Conservation (phyloP, 2,888 invertebrate genomes). For the Sceliomorpha sp. region DNA sequence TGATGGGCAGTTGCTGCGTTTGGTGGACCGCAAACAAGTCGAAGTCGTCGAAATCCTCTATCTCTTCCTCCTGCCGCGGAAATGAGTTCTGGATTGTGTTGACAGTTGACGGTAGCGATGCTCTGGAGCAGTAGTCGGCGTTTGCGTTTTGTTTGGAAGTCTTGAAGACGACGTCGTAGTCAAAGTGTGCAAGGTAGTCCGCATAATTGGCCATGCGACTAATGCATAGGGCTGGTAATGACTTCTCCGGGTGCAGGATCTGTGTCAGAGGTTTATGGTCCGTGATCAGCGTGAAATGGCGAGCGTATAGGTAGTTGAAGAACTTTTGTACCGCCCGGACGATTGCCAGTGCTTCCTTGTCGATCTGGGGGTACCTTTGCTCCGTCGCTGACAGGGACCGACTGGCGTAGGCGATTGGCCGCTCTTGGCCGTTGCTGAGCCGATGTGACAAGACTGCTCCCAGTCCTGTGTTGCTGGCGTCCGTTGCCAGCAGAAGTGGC, state of each 20-base stretch:
- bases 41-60: slow-evolving; percentile 7
- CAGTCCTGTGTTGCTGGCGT: slow-evolving; percentile 31
- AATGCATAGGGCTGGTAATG: slow-evolving; percentile 16
- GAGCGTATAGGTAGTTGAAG: slow-evolving; percentile 15
- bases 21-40: slow-evolving; percentile 10
- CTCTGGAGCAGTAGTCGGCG: slow-evolving; percentile 22
- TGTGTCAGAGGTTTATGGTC: slow-evolving; percentile 30
- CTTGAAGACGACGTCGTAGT: slow-evolving; percentile 22
- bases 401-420: slow-evolving; percentile 35
- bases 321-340: slow-evolving; percentile 25
- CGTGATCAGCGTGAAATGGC: slow-evolving; percentile 10
- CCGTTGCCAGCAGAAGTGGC: slow-evolving; percentile 27
- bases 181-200: slow-evolving; percentile 30
- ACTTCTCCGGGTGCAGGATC: slow-evolving; percentile 33
- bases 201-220: slow-evolving; percentile 33
- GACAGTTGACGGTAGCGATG: not conserved
- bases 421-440: slow-evolving; percentile 12
- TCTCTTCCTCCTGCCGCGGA: slow-evolving; percentile 1
- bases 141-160: slow-evolving; percentile 20
- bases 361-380: slow-evolving; percentile 28
- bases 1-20: slow-evolving; percentile 22
- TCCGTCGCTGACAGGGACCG: slow-evolving; percentile 17
- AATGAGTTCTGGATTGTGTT: not conserved
- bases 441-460: slow-evolving; percentile 13
- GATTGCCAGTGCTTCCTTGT: slow-evolving; percentile 21